Base-by-base conservation (phyloP, 2,888 invertebrate species). In the Deroplatys truncata region DNA sequence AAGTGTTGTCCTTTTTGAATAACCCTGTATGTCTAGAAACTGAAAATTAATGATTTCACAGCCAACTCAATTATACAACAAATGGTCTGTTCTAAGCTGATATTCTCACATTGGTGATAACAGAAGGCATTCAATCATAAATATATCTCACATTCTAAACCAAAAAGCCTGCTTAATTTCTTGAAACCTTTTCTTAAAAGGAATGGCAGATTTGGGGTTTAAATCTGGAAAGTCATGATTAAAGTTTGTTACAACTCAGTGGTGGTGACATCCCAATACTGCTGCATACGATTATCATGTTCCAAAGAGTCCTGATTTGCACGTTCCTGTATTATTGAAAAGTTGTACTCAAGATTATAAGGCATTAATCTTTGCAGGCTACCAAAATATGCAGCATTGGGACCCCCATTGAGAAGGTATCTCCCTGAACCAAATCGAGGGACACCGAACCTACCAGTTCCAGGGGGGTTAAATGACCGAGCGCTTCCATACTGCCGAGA, bases 201-300 rank as follows among this genome's bases (percentile, higher is more conserved):
- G 13, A 43, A 43, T 43, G 43, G 13, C 13, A 43, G 43, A 13
- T 43, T 43, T 43, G 43, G 2, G 10, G 10, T 43, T 43, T 13
- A 13, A 1, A 13, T 43, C 3, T 72, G 56, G 7, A 72, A 72
- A 72, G 20, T 72, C 3, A 72, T 20, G 56, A 5, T 20, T 72
- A 20, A 72, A 4, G 20, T 15, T 84, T 28, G 84, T 95, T 94
- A 98, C 91, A 98, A 93, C 93, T 98, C 98, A 0, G 98, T 98
- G 1, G 98, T 98, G 25, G 98, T 97, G 85, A 98, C 97, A 88
- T 97, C 98, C 98, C 98, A 98, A 93, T 98, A 98, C 92, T 98
- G 97, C 92, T 97, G 97, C 97, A 98, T 97, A 89, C 98, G 95
- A 89, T 96, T 96, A 92, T 98, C 97, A 91, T 97, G 95, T 92